Evolutionary conservation across 2,113 vertebrate species (phyloP).

Genomic region (Elephas maximus): DNA sequence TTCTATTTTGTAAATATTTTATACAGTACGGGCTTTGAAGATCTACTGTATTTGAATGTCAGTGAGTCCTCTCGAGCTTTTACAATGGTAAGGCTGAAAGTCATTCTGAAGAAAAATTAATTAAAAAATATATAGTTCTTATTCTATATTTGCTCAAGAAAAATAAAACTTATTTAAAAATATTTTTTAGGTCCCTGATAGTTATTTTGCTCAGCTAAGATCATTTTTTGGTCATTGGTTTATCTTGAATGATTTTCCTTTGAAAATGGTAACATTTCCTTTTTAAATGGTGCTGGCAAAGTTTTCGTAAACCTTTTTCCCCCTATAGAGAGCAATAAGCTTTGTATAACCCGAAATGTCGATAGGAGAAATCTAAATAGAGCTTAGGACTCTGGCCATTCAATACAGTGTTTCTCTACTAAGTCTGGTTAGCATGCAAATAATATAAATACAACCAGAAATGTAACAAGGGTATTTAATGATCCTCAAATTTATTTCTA

Average conservation of each 20-base stretch:
- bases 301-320: neutral
- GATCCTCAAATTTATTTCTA: conserved; percentile 88
- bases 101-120: neutral
- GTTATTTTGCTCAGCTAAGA: conserved; percentile 38
- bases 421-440: conserved; percentile 88
- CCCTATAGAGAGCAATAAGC: neutral
- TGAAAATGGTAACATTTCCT: conserved; percentile 21
- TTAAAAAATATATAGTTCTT: neutral
- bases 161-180: conserved; percentile 16
- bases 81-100: neutral
- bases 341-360: conserved; percentile 53
- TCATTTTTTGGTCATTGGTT: conserved; percentile 50
- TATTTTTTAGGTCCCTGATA: neutral
- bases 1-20: conserved; percentile 40
- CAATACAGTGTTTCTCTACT: conserved; percentile 77
- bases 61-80: neutral
- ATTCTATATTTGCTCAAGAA: conserved; percentile 31
- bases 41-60: neutral
- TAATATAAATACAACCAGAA: conserved; percentile 88
- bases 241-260: conserved; percentile 44
- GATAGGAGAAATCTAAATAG: conserved; percentile 59
- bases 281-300: neutral
- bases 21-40: neutral
- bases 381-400: conserved; percentile 33
- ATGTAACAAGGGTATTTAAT: conserved; percentile 86